Percentiles rank a stretch among this genome's conserved stretches.
These are phyloP conservation scores for Dascyllus trimaculatus DNA, from an alignment of 2,113 vertebrate genomes.

Conservation along the genomic window DNA sequence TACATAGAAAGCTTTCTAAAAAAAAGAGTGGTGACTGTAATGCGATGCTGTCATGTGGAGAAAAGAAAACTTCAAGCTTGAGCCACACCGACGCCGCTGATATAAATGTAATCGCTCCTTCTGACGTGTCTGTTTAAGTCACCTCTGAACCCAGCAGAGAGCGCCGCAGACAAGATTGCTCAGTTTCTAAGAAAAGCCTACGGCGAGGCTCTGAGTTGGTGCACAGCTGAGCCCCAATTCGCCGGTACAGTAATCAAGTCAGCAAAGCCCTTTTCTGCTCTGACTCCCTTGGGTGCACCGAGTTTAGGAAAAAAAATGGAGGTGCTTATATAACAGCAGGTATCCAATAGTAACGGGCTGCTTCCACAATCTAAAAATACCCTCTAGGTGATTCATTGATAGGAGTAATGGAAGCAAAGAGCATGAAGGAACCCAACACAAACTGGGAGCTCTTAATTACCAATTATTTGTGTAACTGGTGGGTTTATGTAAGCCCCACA, in stretches of 20 bases:
- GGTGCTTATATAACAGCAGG: constrained; percentile 51
- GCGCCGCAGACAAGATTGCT: constrained; percentile 20
- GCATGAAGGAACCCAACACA: not conserved
- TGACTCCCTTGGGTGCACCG: constrained; percentile 6
- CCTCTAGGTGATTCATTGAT: constrained; percentile 61
- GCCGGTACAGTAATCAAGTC: constrained; percentile 41
- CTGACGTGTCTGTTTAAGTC: constrained; percentile 30
- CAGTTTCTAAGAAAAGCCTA: constrained; percentile 59
- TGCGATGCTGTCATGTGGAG: not conserved
- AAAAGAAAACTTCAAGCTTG: not conserved
- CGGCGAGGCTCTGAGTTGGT: constrained; percentile 1
- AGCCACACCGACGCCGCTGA: constrained; percentile 22
- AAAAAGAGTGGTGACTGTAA: not conserved
- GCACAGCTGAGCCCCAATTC: constrained; percentile 13
- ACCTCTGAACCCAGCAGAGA: constrained; percentile 3
- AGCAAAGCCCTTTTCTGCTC: constrained; percentile 16
- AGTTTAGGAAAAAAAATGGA: not conserved
- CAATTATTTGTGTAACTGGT: constrained; percentile 55
- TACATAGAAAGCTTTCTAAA: not conserved
- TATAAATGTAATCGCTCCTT: constrained; percentile 28
- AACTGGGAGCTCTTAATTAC: constrained; percentile 52
- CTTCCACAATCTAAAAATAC: constrained; percentile 72
- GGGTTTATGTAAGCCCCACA: constrained; percentile 57
- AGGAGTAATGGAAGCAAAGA: constrained; percentile 4
- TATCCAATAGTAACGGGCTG: constrained; percentile 68